Evolutionary conservation across 2,888 invertebrate genomes (phyloP), one percentile per base, ranked within the genome.

Genomic region (Coenonympha arcania): DNA sequence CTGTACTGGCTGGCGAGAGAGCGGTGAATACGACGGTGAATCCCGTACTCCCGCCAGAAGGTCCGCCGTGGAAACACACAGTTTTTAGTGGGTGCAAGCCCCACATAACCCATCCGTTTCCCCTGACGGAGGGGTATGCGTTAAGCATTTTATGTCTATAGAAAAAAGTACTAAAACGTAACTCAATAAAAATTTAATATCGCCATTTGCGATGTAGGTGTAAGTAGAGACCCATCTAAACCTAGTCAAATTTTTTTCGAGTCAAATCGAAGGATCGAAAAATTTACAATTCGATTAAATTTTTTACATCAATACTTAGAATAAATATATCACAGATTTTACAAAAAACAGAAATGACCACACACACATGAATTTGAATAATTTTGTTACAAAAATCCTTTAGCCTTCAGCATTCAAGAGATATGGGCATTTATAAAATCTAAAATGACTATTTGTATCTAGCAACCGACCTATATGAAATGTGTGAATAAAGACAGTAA

Each of bases 281-380:
- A 53, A 64, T 73, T 67, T 76, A 75, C 71, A 75, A 60, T 60
- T 63, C 55, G 55, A 64, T 68, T 71, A 77, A 57, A 71, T 63
- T 73, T 78, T 81, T 71, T 83, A 82, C 80, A 84, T 70, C 55
- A 58, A 64, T 73, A 75, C 83, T 86, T 85, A 85, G 73, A 79
- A 81, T 85, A 86, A 83, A 85, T 86, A 85, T 86, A 86, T 86
- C 86, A 86, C 86, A 86, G 86, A 85, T 81, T 79, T 76, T 83
- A 86, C 82, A 84, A 79, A 76, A 82, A 73, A 77, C 70, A 50
- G 66, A 74, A 68, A 11, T 8, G 28, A 54, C n/a, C n/a, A n/a
- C 57, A 73, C 69, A 69, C 64, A 68, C 63, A 71, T 60, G 56
- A 62, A 58, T 52, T 43, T 20, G 30, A 47, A 22, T 37, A 39